Evolutionary conservation across 2,888 invertebrate genomes (phyloP).

Genomic region (Hydroisotoma schaefferi): DNA sequence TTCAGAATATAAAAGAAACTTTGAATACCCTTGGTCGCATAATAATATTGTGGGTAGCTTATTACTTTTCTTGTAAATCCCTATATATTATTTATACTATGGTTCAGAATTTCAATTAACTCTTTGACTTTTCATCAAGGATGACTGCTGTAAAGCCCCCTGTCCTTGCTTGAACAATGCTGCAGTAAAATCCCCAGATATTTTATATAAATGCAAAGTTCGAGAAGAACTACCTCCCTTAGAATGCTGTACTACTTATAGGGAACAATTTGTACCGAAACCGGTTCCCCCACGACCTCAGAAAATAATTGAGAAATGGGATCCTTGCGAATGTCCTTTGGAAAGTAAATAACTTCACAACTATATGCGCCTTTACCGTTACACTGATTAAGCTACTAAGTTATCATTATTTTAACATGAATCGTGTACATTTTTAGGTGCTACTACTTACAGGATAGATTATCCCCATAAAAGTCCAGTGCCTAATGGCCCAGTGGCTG

Average conservation of each 20-base stretch:
- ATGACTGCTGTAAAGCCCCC: conserved; percentile 41
- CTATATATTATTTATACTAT: neutral
- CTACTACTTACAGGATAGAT: conserved; percentile 35
- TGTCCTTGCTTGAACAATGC: conserved; percentile 33
- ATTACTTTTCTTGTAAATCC: neutral
- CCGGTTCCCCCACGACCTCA: conserved; percentile 23
- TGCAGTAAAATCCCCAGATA: conserved; percentile 15
- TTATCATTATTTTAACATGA: conserved; percentile 4
- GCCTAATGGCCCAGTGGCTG: conserved; percentile 39
- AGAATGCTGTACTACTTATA: conserved; percentile 37
- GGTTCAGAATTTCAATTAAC: neutral
- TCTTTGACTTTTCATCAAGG: too few relatives aligned
- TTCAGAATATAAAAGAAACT: conserved; percentile 16
- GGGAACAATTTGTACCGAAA: conserved; percentile 23
- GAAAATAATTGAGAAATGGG: conserved; percentile 18
- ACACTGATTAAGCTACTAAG: neutral
- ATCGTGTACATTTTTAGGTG: too few relatives aligned
- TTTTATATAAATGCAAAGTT: conserved; percentile 21
- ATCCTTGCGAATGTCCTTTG: conserved; percentile 41
- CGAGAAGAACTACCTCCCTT: conserved; percentile 26
- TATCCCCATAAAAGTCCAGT: conserved; percentile 35
- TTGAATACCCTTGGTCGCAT: conserved; percentile 22
- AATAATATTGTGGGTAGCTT: conserved; percentile 16
- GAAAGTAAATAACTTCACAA: conserved; percentile 39
- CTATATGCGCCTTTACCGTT: neutral